These are phyloP conservation scores for Linyphia triangularis DNA, from an alignment of 2,888 invertebrate genomes.

Conservation along the genomic window DNA sequence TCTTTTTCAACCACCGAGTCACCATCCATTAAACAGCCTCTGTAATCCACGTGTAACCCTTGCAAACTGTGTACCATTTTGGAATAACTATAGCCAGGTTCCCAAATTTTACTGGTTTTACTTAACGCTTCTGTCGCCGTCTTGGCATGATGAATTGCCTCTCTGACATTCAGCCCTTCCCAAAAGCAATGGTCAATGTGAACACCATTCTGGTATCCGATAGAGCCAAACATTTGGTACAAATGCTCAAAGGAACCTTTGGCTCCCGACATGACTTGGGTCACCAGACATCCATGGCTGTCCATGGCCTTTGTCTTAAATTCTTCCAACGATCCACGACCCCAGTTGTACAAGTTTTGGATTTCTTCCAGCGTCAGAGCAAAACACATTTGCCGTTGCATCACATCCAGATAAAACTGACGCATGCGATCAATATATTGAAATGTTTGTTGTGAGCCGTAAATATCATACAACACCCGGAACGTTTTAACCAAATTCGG, in stretches of 20 bases:
- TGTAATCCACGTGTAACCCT: not conserved
- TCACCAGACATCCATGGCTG: not conserved
- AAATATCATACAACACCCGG: constrained; percentile 16
- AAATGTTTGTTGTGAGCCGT: constrained; percentile 24
- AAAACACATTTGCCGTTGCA: constrained; percentile 9
- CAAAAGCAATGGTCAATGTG: not conserved
- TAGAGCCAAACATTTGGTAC: constrained; percentile 39
- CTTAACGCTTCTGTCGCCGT: not conserved
- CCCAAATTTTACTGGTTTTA: not conserved
- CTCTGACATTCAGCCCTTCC: not conserved
- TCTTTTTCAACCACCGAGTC: not conserved
- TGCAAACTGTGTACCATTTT: constrained; percentile 17
- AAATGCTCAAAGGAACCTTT: constrained; percentile 24
- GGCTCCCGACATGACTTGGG: constrained; percentile 11
- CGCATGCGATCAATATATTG: constrained; percentile 10
- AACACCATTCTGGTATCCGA: not conserved
- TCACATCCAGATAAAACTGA: constrained; percentile 1
- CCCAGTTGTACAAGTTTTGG: not conserved
- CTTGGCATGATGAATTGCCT: not conserved
- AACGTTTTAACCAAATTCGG: constrained; percentile 5
- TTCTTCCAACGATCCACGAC: not conserved
- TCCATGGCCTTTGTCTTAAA: not conserved
- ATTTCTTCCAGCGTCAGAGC: constrained; percentile 27
- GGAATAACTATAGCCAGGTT: constrained; percentile 25
- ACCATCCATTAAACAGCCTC: not conserved